Base-by-base conservation (phyloP, 1,140 invertebrate species). In the Ridgeia piscesae region DNA sequence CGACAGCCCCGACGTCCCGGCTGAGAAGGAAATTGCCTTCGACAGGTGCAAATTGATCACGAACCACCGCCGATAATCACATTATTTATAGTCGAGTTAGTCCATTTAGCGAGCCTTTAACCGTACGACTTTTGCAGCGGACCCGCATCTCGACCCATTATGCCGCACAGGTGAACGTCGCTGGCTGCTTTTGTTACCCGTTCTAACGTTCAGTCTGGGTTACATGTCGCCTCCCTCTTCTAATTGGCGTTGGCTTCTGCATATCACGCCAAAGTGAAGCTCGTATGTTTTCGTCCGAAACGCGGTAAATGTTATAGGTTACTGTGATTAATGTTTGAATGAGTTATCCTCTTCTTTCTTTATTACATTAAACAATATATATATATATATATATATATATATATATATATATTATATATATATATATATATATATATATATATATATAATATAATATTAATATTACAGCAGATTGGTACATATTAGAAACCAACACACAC, bases 1-100 rank as follows among this genome's bases (percentile, higher is more conserved):
- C 58, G 27, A 17, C 58, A 77, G 58, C 2, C 11, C 27, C 58
- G 11, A 77, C 58, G 0, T 77, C 58, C 58, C 27, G 58, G 27
- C 58, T 27, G 14, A 21, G 58, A 31, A 77, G 58, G 58, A 77
- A 77, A 77, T 77, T 77, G 58, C 58, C 58, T 77, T 77, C 58
- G 58, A 77, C 58, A 77, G 58, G 58, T 77, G 58, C 58, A 77
- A 77, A 77, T 77, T 77, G 58, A 77, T 77, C 58, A 77, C 58
- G 58, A 77, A 77, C 58, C 27, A 31, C 58, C 58, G 27, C 0
- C 58, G 58, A 77, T 77, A 77, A 77, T 77, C 58, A 31, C 58
- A 77, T 77, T 77, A 77, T 77, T 77, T 77, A 77, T 77, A 77
- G 58, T 77, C 17, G 58, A 77, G 58, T 77, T 77, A 77, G 58